Conservation (phyloP, 2,888 invertebrate species). For the Pteria penguin region DNA sequence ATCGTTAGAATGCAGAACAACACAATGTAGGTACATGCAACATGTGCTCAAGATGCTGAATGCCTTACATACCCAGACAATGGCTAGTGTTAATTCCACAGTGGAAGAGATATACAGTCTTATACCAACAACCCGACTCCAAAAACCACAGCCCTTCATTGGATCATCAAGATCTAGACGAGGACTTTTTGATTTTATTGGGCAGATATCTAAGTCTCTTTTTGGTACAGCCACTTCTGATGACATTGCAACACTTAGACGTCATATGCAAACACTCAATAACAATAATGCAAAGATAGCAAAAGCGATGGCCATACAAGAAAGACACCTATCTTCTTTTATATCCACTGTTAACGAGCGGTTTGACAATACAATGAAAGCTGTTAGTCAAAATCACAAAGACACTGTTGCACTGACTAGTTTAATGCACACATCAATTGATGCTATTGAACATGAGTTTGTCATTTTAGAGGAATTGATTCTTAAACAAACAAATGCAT, state of each 20-base stretch:
- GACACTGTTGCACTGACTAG: conserved; percentile 7
- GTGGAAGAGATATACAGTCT: background rate
- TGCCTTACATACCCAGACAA: background rate
- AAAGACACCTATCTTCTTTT: background rate
- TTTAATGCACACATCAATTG: conserved; percentile 2
- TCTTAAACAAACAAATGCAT: background rate
- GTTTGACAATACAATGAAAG: background rate
- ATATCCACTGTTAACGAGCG: background rate
- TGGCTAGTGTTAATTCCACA: background rate
- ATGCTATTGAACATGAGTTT: conserved; percentile 10
- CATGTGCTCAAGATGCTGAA: background rate
- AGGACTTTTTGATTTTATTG: too few species aligned
- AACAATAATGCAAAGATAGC: conserved; percentile 6
- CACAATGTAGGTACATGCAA: background rate
- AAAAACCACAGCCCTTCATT: background rate
- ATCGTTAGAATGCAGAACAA: background rate
- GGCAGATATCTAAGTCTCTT: too few species aligned
- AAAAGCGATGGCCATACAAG: background rate
- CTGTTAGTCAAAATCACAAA: background rate
- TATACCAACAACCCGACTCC: too few species aligned
- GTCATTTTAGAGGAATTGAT: conserved; percentile 12
- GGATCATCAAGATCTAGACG: conserved; percentile 6
- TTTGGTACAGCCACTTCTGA: too few species aligned
- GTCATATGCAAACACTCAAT: background rate
- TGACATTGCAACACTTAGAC: background rate